Evolutionary conservation across 2,888 invertebrate species (phyloP).

Genomic region (Leucoptera coffeella): DNA sequence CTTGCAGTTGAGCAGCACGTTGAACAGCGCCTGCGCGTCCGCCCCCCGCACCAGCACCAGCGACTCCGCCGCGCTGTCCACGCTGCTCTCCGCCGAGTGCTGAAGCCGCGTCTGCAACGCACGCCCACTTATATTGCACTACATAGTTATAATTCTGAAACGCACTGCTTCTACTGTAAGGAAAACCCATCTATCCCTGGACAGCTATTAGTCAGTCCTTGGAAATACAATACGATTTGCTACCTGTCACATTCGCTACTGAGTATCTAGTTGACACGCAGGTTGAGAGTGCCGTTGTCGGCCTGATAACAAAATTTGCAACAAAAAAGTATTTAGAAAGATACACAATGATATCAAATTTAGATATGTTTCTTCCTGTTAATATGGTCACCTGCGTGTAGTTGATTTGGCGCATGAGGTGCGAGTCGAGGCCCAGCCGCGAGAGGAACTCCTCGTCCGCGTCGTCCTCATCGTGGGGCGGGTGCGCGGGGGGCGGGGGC

Average conservation of each 20-base stretch:
- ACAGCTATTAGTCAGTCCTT: no score
- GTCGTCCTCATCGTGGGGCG: conserved; percentile 24
- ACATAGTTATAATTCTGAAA: no score
- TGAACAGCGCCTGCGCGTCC: conserved; percentile 85
- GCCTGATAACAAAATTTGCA: no score
- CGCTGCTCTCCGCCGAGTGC: conserved; percentile 59
- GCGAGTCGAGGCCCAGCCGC: conserved; percentile 75
- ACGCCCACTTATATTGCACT: no score
- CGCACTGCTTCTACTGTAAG: no score
- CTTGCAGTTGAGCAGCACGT: conserved; percentile 87
- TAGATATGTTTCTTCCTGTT: no score
- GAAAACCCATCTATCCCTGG: no score
- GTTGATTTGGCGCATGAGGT: conserved; percentile 74
- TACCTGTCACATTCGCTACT: no score
- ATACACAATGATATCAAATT: not conserved
- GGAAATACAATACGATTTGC: no score
- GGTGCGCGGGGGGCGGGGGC: conserved; percentile 18
- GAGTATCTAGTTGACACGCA: no score
- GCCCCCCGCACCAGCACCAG: conserved; percentile 74
- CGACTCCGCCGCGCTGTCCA: conserved; percentile 78
- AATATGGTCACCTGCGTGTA: conserved; percentile 63
- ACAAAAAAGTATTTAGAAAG: no score
- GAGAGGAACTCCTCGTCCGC: conserved; percentile 73
- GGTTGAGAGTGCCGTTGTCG: no score
- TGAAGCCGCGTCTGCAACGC: conserved; percentile 45